These are phyloP conservation scores for Hyperopisus bebe DNA, from an alignment of 2,113 vertebrate genomes.

Conservation along the genomic window DNA sequence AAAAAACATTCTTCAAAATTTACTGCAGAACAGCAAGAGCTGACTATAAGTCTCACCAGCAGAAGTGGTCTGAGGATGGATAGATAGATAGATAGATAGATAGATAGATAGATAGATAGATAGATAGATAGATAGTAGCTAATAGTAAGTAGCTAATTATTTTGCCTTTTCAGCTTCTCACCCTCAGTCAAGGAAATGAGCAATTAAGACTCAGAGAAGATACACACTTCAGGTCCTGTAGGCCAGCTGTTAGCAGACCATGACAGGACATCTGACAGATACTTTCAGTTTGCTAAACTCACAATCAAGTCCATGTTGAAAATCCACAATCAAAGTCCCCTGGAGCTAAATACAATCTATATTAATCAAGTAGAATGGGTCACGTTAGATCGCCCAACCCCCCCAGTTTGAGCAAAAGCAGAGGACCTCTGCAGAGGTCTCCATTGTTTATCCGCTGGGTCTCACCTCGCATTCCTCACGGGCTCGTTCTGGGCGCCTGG, in stretches of 20 bases:
- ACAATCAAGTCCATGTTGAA: background rate
- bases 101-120: background rate
- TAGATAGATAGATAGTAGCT: background rate
- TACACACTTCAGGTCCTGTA: background rate
- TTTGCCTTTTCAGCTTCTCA: background rate
- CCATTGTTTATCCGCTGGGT: background rate
- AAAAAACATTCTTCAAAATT: background rate
- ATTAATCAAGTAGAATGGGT: constrained; percentile 30
- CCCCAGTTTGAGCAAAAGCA: background rate
- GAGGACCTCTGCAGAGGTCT: background rate
- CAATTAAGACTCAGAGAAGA: background rate
- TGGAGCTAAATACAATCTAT: constrained; percentile 19
- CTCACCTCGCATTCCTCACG: background rate
- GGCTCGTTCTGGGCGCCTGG: background rate
- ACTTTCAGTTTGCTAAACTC: background rate
- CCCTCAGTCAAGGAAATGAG: background rate
- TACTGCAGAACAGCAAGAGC: background rate
- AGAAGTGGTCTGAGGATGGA: background rate
- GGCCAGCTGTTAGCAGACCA: background rate
- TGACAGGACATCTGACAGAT: background rate
- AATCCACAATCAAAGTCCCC: background rate
- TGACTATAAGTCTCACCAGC: background rate
- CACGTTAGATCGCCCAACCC: background rate
- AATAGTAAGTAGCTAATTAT: background rate
- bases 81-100: background rate